phyloP scores from a whole-genome alignment of 2,113 vertebrate species.

The Tricholaema leucomelas region DNA sequence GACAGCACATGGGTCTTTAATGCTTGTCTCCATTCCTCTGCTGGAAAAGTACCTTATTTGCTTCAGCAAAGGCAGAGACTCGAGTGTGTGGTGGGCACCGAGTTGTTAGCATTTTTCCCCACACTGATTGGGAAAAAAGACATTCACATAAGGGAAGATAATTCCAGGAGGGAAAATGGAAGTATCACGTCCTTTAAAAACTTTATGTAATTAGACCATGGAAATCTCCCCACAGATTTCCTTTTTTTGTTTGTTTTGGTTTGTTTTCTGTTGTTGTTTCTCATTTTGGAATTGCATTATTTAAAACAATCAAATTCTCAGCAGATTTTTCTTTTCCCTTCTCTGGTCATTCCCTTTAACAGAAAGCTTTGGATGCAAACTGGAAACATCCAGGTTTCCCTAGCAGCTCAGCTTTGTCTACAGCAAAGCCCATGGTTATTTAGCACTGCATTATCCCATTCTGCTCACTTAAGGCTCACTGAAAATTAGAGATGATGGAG shows the following conservation, averaged over 20 bases:
- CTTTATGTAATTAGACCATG: background rate
- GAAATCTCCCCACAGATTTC: background rate
- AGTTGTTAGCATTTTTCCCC: background rate
- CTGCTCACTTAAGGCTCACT: background rate
- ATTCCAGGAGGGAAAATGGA: background rate
- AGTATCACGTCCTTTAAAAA: background rate
- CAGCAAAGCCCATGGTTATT: background rate
- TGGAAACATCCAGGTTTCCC: background rate
- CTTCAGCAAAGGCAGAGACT: slow-evolving; percentile 6
- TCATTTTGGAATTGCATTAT: background rate
- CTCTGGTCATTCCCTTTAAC: background rate
- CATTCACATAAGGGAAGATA: background rate
- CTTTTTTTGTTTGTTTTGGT: background rate
- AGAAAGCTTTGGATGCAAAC: background rate
- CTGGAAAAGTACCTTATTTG: background rate
- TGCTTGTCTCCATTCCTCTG: background rate
- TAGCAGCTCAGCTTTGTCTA: background rate
- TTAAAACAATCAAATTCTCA: background rate
- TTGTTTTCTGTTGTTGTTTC: background rate
- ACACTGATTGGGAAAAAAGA: background rate
- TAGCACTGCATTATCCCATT: background rate
- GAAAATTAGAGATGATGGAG: slow-evolving; percentile 3
- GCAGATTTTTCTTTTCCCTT: background rate
- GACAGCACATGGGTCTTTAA: background rate
- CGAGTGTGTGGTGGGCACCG: background rate